Evolutionary conservation across 2,113 vertebrate species (phyloP), one percentile per base, ranked within the genome.

Genomic region (Chloebia gouldiae): DNA sequence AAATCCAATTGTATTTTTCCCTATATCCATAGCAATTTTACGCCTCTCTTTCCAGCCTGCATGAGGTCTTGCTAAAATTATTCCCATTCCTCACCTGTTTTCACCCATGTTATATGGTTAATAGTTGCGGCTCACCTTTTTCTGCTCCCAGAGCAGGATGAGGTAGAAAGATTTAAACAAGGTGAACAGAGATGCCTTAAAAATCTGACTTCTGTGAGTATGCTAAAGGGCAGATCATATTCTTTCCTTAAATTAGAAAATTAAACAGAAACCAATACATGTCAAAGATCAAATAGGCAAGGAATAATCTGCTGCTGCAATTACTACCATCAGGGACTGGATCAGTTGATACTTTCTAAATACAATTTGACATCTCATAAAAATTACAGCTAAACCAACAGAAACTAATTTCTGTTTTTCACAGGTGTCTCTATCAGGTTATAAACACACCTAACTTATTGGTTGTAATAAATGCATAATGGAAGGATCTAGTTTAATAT

Each of bases 331-430:
- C 59, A 90, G 15, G 84, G 59, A 71, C 18, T 80, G 86, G 76
- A 72, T 91, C 49, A 90, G 57, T 64, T 88, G 59, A 90, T 82
- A 68, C 23, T 94, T 94, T 92, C n/a, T 65, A 94, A 96, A 89
- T 94, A 86, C 37, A 64, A 83, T 37, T 47, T 96, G 81, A 95
- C 81, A 94, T 84, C 60, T 93, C 70, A 93, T 90, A 94, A 96
- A 97, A 94, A 72, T 90, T 93, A 93, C 82, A 96, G 94, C 90
- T 94, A 95, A 96, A 95, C 61, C 77, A 94, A 92, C 86, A 96
- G 93, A 96, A 96, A 94, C 40, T 88, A 93, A 92, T 87, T 87
- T 91, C 69, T 96, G 65, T 77, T 89, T 95, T 96, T 64, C 86
- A 94, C 54, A 96, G 75, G 89, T 96, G 94, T 95, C 91, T 94